These are phyloP conservation scores for Drosophila jambulina DNA, from an alignment of 1,140 invertebrate genomes.

Conservation along the genomic window DNA sequence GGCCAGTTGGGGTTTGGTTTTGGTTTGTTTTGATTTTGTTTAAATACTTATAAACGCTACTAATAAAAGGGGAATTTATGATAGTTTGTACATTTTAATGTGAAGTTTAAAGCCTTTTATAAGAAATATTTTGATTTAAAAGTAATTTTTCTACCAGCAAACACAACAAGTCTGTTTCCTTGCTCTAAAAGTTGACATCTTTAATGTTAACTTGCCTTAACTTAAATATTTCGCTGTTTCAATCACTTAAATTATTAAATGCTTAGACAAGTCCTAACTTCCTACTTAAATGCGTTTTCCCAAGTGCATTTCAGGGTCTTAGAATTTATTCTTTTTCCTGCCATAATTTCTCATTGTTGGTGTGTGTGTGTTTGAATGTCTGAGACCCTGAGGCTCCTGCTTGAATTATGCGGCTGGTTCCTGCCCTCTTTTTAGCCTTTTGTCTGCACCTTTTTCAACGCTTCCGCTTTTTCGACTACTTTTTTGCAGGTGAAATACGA, in stretches of 20 bases:
- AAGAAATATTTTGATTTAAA: background rate
- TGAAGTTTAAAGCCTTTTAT: background rate
- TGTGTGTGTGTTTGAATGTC: slow-evolving; percentile 14
- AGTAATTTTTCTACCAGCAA: background rate
- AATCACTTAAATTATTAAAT: background rate
- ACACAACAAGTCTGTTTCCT: background rate
- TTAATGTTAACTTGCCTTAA: background rate
- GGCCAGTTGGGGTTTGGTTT: background rate
- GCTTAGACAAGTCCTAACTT: background rate
- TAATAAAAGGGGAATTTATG: background rate
- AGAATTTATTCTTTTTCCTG: slow-evolving; percentile 20
- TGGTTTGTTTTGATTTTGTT: background rate
- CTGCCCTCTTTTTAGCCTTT: slow-evolving; percentile 17
- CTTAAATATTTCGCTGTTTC: background rate
- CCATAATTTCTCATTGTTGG: slow-evolving; percentile 79
- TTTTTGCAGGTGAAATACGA: slow-evolving; percentile 93
- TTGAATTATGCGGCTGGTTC: slow-evolving; percentile 61
- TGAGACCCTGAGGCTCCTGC: slow-evolving; percentile 24
- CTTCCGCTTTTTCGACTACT: slow-evolving; percentile 38
- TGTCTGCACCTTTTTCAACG: slow-evolving; percentile 39
- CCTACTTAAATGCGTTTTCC: background rate
- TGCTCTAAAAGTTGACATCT: background rate
- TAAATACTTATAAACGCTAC: no score
- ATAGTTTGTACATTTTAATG: background rate
- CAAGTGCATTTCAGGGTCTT: slow-evolving; percentile 17